Percentiles rank a stretch among this genome's conserved stretches.
Evolutionary conservation across 2,888 invertebrate genomes (phyloP).

Genomic region (Cancer borealis): DNA sequence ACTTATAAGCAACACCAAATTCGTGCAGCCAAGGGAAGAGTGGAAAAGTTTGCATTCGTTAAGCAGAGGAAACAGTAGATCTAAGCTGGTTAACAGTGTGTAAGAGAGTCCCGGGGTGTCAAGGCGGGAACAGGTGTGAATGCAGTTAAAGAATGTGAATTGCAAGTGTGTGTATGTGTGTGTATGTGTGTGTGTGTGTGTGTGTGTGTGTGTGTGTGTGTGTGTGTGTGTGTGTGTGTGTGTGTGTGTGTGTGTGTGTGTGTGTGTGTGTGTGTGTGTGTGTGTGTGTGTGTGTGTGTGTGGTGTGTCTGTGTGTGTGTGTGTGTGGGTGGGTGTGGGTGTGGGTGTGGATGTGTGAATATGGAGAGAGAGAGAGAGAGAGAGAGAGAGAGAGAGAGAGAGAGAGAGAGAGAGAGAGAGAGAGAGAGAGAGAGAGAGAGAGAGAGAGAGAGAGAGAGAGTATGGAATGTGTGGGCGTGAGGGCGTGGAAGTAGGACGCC

Average conservation of each 20-base stretch:
- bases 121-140: neutral
- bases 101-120: neutral
- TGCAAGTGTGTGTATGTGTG: neutral
- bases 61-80: neutral
- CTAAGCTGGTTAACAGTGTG: neutral
- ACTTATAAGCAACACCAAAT: neutral
- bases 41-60: neutral
- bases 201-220: no score
- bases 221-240: neutral
- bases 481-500: neutral
- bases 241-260: no score
- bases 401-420: neutral
- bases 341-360: neutral
- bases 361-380: no score
- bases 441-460: slow-evolving; percentile 32
- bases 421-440: slow-evolving; percentile 20
- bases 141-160: neutral
- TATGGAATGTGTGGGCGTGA: neutral
- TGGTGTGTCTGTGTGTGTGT: neutral
- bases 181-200: neutral
- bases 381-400: neutral
- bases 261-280: no score
- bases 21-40: neutral
- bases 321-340: no score
- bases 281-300: neutral